These are phyloP conservation scores for Eurystomus glaucurus DNA, from an alignment of 2,797 vertebrate species.

Conservation along the genomic window DNA sequence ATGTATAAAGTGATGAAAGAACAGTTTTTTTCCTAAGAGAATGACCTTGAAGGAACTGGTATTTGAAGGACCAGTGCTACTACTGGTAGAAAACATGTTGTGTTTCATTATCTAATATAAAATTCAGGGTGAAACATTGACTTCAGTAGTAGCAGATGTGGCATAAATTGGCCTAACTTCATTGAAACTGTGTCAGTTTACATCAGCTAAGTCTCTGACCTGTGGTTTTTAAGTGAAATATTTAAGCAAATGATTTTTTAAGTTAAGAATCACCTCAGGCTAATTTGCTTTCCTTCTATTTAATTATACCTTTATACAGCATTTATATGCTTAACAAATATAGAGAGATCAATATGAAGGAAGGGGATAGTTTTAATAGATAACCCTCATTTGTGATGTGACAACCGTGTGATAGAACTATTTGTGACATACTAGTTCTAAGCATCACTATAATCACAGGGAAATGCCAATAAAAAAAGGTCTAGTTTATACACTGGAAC, in stretches of 20 bases:
- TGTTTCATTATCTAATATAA: constrained; percentile 13
- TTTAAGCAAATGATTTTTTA: constrained; percentile 26
- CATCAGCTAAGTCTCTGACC: not conserved
- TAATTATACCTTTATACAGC: not conserved
- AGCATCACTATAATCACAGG: not conserved
- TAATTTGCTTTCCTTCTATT: constrained; percentile 13
- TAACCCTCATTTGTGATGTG: not conserved
- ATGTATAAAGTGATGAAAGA: not conserved
- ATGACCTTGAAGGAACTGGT: not conserved
- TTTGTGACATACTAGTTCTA: not conserved
- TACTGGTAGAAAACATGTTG: not conserved
- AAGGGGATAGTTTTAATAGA: not conserved
- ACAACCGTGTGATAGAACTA: not conserved
- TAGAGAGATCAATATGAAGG: not conserved
- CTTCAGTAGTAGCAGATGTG: constrained; percentile 27
- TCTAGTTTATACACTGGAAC: not conserved
- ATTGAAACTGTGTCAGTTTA: not conserved
- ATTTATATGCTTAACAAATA: not conserved
- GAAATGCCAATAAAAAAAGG: not conserved
- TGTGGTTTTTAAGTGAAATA: constrained; percentile 27
- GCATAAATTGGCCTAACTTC: not conserved
- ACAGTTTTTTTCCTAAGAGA: not conserved
- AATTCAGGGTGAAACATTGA: not conserved
- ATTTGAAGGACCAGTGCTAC: not conserved
- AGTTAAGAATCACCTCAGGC: not conserved